phyloP scores from a whole-genome alignment of 2,888 invertebrate genomes.

The Erebia ligea region DNA sequence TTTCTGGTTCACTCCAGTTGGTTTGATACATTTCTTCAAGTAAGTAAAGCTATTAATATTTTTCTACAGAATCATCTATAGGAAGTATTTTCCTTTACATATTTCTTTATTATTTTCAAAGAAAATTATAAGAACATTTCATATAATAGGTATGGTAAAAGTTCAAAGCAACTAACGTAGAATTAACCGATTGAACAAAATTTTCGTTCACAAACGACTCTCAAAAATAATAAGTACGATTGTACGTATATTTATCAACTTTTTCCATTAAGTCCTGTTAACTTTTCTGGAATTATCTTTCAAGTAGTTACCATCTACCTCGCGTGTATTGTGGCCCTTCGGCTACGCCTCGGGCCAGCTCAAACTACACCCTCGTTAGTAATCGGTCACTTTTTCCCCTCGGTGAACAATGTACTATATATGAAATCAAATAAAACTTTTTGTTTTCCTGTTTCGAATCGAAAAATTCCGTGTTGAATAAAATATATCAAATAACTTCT shows the following conservation, averaged over 20 bases:
- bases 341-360: too few relatives aligned
- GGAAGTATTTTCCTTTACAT: too few relatives aligned
- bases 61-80: too few relatives aligned
- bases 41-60: too few relatives aligned
- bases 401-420: too few relatives aligned
- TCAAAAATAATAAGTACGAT: constrained; percentile 3
- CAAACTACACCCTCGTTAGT: too few relatives aligned
- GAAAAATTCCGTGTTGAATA: neutral
- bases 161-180: neutral
- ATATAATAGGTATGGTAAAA: neutral
- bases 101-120: neutral
- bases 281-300: neutral
- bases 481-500: neutral
- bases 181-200: constrained; percentile 9
- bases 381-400: too few relatives aligned
- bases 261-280: neutral
- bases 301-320: too few relatives aligned
- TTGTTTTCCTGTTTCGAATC: neutral
- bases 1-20: too few relatives aligned
- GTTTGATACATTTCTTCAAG: too few relatives aligned
- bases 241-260: neutral
- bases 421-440: neutral
- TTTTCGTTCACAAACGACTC: neutral
- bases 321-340: too few relatives aligned
- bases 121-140: neutral